Evolutionary conservation across 2,797 vertebrate genomes (phyloP), one percentile per base, ranked within the genome.

Genomic region (Molothrus ater): DNA sequence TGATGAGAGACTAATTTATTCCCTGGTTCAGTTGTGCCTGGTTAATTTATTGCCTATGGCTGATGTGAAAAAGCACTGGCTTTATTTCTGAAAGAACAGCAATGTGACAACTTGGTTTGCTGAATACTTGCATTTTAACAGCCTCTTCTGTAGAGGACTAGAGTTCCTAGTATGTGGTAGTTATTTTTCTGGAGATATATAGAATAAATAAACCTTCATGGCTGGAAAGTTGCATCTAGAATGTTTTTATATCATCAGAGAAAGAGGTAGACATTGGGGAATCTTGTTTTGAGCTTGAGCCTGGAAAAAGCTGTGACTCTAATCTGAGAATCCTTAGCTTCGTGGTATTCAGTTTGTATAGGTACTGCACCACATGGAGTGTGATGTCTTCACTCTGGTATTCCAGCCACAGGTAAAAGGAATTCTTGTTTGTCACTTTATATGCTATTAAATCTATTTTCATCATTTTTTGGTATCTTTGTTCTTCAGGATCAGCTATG

Each of bases 1-100:
- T 87, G 92, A 76, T 95, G 66, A 89, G 93, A 94, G 71, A 60
- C 7, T 76, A 36, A 66, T 63, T 87, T 95, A 84, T 88, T 96
- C 69, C 57, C 88, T 92, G 84, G 34, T 93, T 95, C 75, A 78
- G 1, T 71, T 92, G 47, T 70, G 70, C 9, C 19, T 88, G 71
- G 71, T 48, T 22, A 95, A 94, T 85, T 66, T 92, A 43, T n/a
- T 74, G 63, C n/a, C 50, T 38, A 11, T 86, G 60, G 42, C 72
- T 74, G 79, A 87, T 65, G 56, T 81, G 60, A 91, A 94, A 85
- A 94, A 88, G 38, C 56, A 32, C 42, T 94, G 80, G 29, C 47
- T 85, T 73, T 90, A 43, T 63, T 94, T 83, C 72, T 70, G 31
- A 74, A 94, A 82, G 50, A 80, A 7, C 36, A 72, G 18, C 29